Conservation (phyloP, 2,888 invertebrate species). For the Tenthredo distinguenda region DNA sequence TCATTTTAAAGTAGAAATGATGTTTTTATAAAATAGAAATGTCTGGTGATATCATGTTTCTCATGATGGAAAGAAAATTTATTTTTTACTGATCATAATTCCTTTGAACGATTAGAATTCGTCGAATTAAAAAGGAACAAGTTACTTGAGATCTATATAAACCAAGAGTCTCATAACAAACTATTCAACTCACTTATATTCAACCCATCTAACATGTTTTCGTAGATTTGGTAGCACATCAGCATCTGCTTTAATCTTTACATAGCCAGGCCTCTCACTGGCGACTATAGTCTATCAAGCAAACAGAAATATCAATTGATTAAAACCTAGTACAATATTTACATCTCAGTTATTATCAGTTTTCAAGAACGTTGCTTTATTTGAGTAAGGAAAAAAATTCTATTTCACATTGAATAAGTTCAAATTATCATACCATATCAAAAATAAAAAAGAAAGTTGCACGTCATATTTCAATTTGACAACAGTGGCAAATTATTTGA, state of each 20-base stretch:
- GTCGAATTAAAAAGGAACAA: constrained; percentile 23
- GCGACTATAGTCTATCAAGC: constrained; percentile 35
- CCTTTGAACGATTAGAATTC: background rate
- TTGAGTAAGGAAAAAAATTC: background rate
- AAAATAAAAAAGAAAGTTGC: background rate
- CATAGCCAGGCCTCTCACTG: constrained; percentile 58
- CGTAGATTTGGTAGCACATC: constrained; percentile 49
- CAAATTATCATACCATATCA: background rate
- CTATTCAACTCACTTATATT: constrained; percentile 56
- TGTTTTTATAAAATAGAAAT: background rate
- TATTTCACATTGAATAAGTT: background rate
- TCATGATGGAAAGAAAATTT: background rate
- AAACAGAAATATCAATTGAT: constrained; percentile 34
- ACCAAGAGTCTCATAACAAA: background rate
- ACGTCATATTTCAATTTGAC: background rate
- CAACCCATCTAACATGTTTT: constrained; percentile 55
- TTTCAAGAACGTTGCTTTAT: background rate
- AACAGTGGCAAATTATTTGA: background rate
- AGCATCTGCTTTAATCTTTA: constrained; percentile 58
- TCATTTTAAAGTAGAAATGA: background rate
- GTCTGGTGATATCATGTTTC: background rate
- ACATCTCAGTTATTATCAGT: background rate
- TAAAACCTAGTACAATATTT: background rate
- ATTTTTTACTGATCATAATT: background rate
- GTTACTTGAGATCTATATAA: background rate